Evolutionary conservation across 2,888 invertebrate species (phyloP), one percentile per base, ranked within the genome.

Genomic region (Calameuta pallipes): DNA sequence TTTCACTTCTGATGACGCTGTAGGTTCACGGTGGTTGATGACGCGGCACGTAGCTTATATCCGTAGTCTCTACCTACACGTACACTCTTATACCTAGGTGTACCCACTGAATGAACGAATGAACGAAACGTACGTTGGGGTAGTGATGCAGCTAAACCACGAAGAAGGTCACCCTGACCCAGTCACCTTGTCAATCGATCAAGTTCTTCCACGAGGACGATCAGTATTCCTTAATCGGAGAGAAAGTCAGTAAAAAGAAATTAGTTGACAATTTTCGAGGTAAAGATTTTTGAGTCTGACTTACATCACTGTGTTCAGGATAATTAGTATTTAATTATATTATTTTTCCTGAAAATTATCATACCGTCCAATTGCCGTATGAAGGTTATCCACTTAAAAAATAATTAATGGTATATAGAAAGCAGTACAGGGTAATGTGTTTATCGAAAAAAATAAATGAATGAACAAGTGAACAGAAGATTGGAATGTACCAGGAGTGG

Each of bases 1-100:
- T 89, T 88, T 89, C 88, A 82, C 87, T 88, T 88, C 83, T 89
- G 88, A 89, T 88, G 88, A 88, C 88, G 88, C 82, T 84, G 88
- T 88, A 84, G 85, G 85, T 88, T 87, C 84, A 80, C 84, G 83
- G 85, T 85, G 85, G 86, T 85, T 88, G 87, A 88, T 88, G 88
- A 88, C 87, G 88, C 82, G 86, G 88, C 89, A 88, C 87, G 84
- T 87, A 79, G 88, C 82, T 86, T 85, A 84, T 86, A 86, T 85
- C 83, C 85, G 84, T 79, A 80, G 73, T 73, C 74, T 68, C 23
- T 69, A 35, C 30, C 34, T 15, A 30, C 30, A 35, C 34, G 68
- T 78, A 69, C 79, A 79, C 80, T 75, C 78, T 81, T 81, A 78
- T 68, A 73, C 69, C 23, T 56, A 73, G 35, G 31, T 73, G 4